A percentile compares a stretch with the other conserved stretches of the same genome.
These are phyloP conservation scores for Trichogramma evanescens DNA, from an alignment of 2,888 invertebrate species.

Conservation along the genomic window DNA sequence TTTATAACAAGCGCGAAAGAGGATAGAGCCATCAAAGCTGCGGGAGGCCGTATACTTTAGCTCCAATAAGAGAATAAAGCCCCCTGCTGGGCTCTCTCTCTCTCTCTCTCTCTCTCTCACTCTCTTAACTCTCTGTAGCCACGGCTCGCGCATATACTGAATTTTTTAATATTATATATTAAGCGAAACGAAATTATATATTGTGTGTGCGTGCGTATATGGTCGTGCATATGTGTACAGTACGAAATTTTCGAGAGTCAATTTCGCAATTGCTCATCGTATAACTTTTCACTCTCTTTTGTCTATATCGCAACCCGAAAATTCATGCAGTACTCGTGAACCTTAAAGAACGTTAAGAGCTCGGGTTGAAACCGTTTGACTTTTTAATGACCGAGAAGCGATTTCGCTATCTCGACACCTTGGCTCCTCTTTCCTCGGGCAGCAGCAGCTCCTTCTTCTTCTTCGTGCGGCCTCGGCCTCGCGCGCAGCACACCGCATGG, in stretches of 20 bases:
- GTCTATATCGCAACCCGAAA: constrained; percentile 18
- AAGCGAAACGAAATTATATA: no score
- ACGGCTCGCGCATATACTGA: no score
- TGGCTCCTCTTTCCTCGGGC: not conserved
- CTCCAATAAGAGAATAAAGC: constrained; percentile 23
- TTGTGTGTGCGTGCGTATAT: no score
- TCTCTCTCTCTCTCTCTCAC: not conserved
- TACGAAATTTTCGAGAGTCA: no score
- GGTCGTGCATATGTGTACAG: no score
- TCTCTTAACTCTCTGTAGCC: not conserved
- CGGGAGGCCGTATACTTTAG: constrained; percentile 38
- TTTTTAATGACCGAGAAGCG: no score
- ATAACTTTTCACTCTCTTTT: not conserved
- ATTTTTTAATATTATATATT: no score
- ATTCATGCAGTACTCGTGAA: constrained; percentile 36
- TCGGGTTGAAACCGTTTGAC: no score
- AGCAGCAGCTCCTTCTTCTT: not conserved
- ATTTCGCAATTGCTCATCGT: no score
- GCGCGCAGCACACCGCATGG: no score
- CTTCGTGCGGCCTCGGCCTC: no score
- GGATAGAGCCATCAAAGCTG: constrained; percentile 48
- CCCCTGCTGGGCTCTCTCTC: constrained; percentile 36
- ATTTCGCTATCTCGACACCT: constrained; percentile 31
- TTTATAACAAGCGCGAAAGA: constrained; percentile 36
- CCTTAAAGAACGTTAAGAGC: no score